Base-by-base conservation (phyloP, 64 coral and sea anemone genomes). In the Pocillopora verrucosa region DNA sequence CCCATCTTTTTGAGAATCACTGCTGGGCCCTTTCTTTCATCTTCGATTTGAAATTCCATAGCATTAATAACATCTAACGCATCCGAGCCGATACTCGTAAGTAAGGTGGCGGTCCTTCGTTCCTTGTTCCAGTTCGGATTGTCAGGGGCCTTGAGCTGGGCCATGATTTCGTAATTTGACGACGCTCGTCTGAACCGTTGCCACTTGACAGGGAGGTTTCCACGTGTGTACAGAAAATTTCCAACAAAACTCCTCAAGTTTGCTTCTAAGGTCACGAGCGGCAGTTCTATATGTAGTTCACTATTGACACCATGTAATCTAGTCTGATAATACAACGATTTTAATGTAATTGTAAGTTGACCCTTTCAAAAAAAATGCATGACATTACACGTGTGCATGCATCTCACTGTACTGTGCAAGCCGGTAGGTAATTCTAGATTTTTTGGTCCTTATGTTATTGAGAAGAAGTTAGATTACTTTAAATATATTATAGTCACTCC, bases 51-150 rank as follows among this genome's bases (percentile, higher is more conserved):
- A 56, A 95, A 91, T 15, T 56, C 56, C 72, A 94, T 64, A 14
- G 83, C 93, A 61, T 94, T 87, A 35, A 81, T 77, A 26, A 90
- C 69, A 81, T 87, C 82, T 51, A 90, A 78, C 56, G 38, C 93
- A 80, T 90, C 92, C 22, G 75, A 60, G 1, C 45, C 74, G 20
- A 92, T 75, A 38, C 74, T 87, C 1, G 72, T 91, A 25, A 91
- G 20, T 19, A 91, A 83, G 2, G 79, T 91, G 3, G 60, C 80
- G 45, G 81, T 77, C n/a, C 80, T 61, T 22, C 73, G 72, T 30
- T 65, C 72, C 73, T 85, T 85, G 62, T 77, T 91, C 51, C 81
- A 35, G 19, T 76, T 56, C 14, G 68, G 73, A 38, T 85, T 68
- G 26, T 70, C 20, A 12, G 73, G 0, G 60, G 76, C 80, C 36